Evolutionary conservation across 2,113 vertebrate species (phyloP).

Genomic region (Bubalus kerabau): DNA sequence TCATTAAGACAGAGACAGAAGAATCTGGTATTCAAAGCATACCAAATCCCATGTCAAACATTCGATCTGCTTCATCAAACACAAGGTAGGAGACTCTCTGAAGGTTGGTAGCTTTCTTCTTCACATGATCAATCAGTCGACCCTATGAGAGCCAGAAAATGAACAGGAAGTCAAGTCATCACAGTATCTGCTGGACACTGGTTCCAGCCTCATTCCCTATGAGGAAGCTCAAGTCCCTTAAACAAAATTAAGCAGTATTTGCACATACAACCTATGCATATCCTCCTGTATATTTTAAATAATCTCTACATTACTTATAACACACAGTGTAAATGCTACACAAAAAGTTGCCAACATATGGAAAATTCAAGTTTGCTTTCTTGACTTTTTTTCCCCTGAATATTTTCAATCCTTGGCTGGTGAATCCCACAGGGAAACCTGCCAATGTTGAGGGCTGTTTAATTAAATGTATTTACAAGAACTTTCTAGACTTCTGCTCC

Average conservation of each 20-base stretch:
- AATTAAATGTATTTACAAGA: constrained; percentile 19
- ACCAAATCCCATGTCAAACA: constrained; percentile 99
- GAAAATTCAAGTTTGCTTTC: not conserved
- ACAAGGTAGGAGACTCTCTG: constrained; percentile 97
- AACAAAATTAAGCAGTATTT: not conserved
- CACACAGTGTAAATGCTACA: not conserved
- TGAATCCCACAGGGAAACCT: not conserved
- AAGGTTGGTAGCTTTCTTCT: constrained; percentile 98
- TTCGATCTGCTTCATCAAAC: constrained; percentile 98
- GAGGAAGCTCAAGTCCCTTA: not conserved
- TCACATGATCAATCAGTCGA: constrained; percentile 98
- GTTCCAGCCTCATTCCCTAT: not conserved
- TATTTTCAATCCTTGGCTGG: not conserved
- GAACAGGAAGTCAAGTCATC: not conserved
- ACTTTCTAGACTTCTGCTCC: not conserved
- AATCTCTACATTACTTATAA: not conserved
- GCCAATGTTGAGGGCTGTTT: not conserved
- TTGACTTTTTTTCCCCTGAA: not conserved
- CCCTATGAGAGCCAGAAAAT: constrained; percentile 81
- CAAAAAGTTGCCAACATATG: not conserved
- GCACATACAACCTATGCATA: not conserved
- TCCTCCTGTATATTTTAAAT: not conserved
- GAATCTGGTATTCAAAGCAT: constrained; percentile 65
- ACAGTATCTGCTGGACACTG: not conserved
- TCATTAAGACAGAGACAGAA: not conserved